These are phyloP conservation scores for Cryptoleucopteryx plumbea DNA, from an alignment of 2,113 vertebrate genomes.

Conservation along the genomic window DNA sequence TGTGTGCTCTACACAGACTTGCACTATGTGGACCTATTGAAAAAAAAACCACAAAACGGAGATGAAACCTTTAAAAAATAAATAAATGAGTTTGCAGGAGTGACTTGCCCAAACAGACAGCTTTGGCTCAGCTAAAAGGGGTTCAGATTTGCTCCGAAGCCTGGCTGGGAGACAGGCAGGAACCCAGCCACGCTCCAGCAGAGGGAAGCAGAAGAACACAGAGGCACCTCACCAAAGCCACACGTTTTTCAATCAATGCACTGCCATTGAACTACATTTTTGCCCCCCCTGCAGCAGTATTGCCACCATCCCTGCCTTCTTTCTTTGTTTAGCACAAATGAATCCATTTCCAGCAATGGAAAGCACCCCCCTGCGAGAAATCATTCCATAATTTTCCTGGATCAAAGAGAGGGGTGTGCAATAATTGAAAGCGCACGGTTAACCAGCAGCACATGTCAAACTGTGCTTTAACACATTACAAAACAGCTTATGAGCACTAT, in stretches of 20 bases:
- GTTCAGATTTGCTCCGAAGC: not conserved
- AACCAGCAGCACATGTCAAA: not conserved
- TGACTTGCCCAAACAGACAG: not conserved
- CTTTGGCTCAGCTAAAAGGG: not conserved
- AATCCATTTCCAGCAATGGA: not conserved
- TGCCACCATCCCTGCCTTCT: not conserved
- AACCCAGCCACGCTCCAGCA: conserved; percentile 24
- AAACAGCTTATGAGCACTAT: not conserved
- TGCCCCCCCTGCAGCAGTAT: not conserved
- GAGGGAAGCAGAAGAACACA: conserved; percentile 46
- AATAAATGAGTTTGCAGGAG: not conserved
- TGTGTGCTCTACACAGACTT: fast-evolving
- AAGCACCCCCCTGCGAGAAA: not conserved
- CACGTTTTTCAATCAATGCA: fast-evolving
- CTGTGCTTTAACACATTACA: not conserved
- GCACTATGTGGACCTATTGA: fast-evolving
- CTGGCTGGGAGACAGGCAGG: not conserved
- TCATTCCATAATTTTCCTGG: not conserved
- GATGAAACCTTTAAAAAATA: not conserved
- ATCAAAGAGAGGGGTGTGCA: not conserved
- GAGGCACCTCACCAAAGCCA: not conserved
- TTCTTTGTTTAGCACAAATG: not conserved
- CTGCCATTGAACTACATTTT: fast-evolving
- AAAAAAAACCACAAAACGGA: fast-evolving
- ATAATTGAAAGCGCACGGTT: not conserved